Evolutionary conservation across 2,888 invertebrate species (phyloP), one percentile per base, ranked within the genome.

Genomic region (Diarsia mendica): DNA sequence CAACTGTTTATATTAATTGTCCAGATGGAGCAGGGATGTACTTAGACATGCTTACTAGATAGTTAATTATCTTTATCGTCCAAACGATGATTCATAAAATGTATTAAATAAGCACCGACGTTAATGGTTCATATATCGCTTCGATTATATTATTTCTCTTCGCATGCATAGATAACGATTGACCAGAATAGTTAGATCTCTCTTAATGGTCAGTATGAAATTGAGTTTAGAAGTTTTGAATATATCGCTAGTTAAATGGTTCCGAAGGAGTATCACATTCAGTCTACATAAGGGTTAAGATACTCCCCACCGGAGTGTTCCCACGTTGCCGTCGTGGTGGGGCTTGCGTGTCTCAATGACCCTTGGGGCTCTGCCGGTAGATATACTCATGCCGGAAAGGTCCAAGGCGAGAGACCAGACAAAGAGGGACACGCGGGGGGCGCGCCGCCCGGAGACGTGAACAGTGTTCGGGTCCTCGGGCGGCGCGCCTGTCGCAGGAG

Each of bases 61-160:
- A 71, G 44, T 79, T 55, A 44, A 71, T 86, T 85, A 89, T 88
- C 88, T 87, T 88, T 87, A 89, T 87, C 85, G 85, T 89, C 79
- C 81, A 86, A 87, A 88, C 87, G 85, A 88, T 90, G 89, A 91
- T 90, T 90, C 90, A 91, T 88, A 89, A 89, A 87, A 88, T 88
- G 86, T 89, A 90, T 89, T 87, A 87, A 86, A 88, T 88, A 87
- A 82, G 86, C 83, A 83, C 72, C 65, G 89, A 91, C 90, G 75
- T 87, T 91, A 91, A 92, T 92, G 83, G 90, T 84, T 87, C 84
- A 89, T 89, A 91, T 89, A 89, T 90, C 83, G 89, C 86, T 87
- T 82, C 86, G 87, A 85, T 88, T 89, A 89, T 90, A 85, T 88
- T 89, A 89, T 90, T 91, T 89, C 83, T 88, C 80, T 72, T 74